These are phyloP conservation scores for Andinoacara biseriatus DNA, from an alignment of 2,113 vertebrate species.

Conservation along the genomic window DNA sequence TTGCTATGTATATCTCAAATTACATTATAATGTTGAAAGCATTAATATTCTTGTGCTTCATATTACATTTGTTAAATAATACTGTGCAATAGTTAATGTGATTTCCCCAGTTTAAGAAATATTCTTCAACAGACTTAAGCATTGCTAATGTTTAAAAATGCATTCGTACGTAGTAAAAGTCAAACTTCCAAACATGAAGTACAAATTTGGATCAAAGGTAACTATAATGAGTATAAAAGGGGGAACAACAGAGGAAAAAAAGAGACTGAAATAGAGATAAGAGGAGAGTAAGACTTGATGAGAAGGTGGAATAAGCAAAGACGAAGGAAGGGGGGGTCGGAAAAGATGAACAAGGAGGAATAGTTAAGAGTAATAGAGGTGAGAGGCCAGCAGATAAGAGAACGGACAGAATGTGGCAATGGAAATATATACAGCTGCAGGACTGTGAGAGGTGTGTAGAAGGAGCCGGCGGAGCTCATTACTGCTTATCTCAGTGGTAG, in stretches of 20 bases:
- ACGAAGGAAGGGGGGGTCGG: slow-evolving; percentile 24
- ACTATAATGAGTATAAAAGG: slow-evolving; percentile 33
- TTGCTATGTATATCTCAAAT: background rate
- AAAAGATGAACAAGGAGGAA: slow-evolving; percentile 47
- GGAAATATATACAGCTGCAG: slow-evolving; percentile 63
- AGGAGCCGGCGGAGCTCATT: slow-evolving; percentile 72
- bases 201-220: slow-evolving; percentile 5
- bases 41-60: background rate
- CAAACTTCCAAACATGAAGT: background rate
- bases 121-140: background rate
- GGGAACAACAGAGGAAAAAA: slow-evolving; percentile 18
- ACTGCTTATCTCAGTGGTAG: slow-evolving; percentile 69
- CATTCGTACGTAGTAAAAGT: background rate
- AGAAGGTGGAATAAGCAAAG: slow-evolving; percentile 46
- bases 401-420: slow-evolving; percentile 69
- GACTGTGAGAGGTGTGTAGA: slow-evolving; percentile 64
- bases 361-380: slow-evolving; percentile 74
- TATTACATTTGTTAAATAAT: background rate
- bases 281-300: slow-evolving; percentile 37
- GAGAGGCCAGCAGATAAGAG: slow-evolving; percentile 73
- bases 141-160: background rate
- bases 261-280: slow-evolving; percentile 23
- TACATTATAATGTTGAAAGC: background rate
- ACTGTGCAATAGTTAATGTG: background rate
- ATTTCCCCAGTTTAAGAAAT: background rate